Evolutionary conservation across 2,797 vertebrate species (phyloP).

Genomic region (Rhynchonycteris naso): DNA sequence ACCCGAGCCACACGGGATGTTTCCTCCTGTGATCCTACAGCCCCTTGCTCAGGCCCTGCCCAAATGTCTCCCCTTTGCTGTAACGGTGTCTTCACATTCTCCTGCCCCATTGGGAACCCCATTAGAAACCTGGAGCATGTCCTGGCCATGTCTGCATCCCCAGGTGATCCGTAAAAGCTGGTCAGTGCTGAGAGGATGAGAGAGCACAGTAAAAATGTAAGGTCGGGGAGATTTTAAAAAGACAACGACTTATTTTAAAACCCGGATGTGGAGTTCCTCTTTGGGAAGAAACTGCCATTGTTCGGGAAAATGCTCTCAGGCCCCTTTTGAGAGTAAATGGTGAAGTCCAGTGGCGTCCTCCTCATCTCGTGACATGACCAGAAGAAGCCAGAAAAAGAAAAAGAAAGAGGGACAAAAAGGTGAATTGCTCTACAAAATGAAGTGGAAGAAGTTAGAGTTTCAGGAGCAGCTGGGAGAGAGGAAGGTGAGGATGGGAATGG

Average conservation of each 20-base stretch:
- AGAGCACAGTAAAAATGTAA: background rate
- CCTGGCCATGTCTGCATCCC: background rate
- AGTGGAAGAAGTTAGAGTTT: background rate
- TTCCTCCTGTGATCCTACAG: background rate
- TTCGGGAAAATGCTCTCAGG: background rate
- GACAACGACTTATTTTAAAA: background rate
- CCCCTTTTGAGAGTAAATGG: background rate
- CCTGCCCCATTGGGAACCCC: background rate
- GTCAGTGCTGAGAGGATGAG: background rate
- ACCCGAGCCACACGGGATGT: background rate
- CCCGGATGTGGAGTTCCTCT: background rate
- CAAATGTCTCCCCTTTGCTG: background rate
- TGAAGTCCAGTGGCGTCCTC: background rate
- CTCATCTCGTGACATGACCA: background rate
- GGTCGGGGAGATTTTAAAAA: background rate
- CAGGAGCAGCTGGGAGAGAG: background rate
- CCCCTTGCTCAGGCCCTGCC: background rate
- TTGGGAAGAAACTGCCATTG: background rate
- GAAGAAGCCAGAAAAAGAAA: background rate
- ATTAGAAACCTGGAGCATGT: background rate
- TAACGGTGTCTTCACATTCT: background rate
- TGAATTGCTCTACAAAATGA: background rate
- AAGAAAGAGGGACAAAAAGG: background rate
- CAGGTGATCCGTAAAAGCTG: background rate
- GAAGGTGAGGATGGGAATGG: background rate